phyloP scores from a whole-genome alignment of 2,113 vertebrate genomes.

The Ochotona curzoniae region DNA sequence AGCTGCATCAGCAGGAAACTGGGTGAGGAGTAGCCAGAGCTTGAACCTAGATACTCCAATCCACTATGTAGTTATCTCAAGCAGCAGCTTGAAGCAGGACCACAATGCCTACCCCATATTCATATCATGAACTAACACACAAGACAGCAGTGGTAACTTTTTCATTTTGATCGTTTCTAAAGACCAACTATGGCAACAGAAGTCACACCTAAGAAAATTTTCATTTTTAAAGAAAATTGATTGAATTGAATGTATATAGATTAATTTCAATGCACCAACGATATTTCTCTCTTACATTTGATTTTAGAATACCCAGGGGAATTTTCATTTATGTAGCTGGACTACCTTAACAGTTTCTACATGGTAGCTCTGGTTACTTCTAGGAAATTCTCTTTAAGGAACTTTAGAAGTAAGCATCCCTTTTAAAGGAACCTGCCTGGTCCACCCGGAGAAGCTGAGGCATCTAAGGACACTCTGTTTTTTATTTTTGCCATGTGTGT shows the following conservation, averaged over 20 bases:
- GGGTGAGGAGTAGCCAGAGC: too few relatives aligned
- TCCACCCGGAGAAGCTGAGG: neutral
- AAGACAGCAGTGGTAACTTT: too few relatives aligned
- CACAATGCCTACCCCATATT: too few relatives aligned
- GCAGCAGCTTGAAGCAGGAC: too few relatives aligned
- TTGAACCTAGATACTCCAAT: too few relatives aligned
- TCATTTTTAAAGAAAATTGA: neutral
- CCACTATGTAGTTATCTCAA: too few relatives aligned
- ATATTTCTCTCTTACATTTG: conserved; percentile 25
- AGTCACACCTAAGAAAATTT: too few relatives aligned
- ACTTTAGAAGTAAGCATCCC: neutral
- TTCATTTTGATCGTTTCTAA: too few relatives aligned
- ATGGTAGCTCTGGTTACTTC: neutral
- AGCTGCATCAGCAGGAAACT: too few relatives aligned
- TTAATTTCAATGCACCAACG: neutral
- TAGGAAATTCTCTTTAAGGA: neutral
- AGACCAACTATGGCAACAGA: too few relatives aligned
- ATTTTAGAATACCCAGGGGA: neutral
- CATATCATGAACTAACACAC: too few relatives aligned
- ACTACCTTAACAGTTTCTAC: neutral
- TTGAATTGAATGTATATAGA: conserved; percentile 5
- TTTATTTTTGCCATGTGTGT: neutral
- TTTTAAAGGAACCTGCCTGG: neutral
- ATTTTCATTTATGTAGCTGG: conserved; percentile 13
- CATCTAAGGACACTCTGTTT: neutral